phyloP scores from a whole-genome alignment of 2,797 vertebrate genomes.

The Catharus ustulatus region DNA sequence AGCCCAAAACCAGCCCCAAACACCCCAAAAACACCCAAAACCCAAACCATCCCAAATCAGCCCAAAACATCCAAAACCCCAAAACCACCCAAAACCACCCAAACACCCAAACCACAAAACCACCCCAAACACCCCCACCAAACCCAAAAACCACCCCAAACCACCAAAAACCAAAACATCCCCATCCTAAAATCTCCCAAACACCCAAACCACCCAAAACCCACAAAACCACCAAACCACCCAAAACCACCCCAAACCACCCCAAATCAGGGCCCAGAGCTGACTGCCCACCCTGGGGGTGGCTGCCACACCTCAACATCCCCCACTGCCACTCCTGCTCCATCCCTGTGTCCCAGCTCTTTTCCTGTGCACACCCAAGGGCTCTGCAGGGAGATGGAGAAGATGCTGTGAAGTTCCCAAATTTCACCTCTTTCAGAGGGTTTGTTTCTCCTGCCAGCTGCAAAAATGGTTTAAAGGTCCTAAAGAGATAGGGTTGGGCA shows the following conservation, averaged over 20 bases:
- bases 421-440: neutral
- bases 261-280: neutral
- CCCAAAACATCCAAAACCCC: neutral
- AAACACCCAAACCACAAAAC: too few species aligned
- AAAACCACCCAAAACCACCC: too few species aligned
- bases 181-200: too few species aligned
- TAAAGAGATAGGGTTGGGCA: neutral
- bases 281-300: neutral
- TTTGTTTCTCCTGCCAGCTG: neutral
- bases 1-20: too few species aligned
- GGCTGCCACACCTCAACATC: neutral
- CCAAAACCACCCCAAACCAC: neutral
- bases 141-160: too few species aligned
- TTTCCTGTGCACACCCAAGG: fast-evolving
- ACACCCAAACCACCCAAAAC: too few species aligned
- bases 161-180: too few species aligned
- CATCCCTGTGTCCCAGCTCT: neutral
- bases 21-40: too few species aligned
- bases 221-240: too few species aligned
- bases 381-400: neutral
- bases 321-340: neutral
- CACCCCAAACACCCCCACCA: neutral
- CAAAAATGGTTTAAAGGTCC: neutral
- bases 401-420: neutral
- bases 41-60: neutral